Conservation (phyloP, 1,140 invertebrate species). For the Ceratina australensis region DNA sequence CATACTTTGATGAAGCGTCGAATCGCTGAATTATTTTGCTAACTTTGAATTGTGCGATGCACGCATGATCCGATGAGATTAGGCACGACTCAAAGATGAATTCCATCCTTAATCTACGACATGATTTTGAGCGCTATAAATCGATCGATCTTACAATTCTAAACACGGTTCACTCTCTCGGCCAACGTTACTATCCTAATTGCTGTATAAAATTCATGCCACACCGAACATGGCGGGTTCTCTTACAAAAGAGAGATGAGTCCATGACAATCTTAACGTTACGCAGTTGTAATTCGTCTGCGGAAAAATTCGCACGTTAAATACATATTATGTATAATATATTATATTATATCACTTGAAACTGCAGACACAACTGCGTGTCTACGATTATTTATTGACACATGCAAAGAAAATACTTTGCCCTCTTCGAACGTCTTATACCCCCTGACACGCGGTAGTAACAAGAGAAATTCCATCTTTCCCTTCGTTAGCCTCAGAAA, state of each 20-base stretch:
- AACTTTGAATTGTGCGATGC: conserved; percentile 30
- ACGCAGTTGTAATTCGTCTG: conserved; percentile 37
- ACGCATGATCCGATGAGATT: conserved; percentile 22
- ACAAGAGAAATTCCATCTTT: conserved; percentile 6
- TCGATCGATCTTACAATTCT: conserved; percentile 42
- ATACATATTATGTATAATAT: conserved; percentile 47
- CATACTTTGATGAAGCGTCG: neutral
- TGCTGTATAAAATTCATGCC: conserved; percentile 51
- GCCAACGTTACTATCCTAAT: conserved; percentile 39
- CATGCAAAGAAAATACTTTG: conserved; percentile 31
- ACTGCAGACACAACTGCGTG: conserved; percentile 21
- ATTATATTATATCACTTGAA: conserved; percentile 53
- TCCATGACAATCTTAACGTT: conserved; percentile 38
- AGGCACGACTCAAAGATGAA: conserved; percentile 46
- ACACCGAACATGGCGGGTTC: conserved; percentile 9
- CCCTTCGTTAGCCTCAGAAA: conserved; percentile 7
- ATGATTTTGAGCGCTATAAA: conserved; percentile 33
- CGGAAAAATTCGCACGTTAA: conserved; percentile 51
- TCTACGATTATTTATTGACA: conserved; percentile 36
- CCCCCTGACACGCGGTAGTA: neutral
- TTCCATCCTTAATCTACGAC: conserved; percentile 18
- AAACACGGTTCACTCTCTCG: conserved; percentile 28
- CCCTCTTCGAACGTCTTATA: neutral
- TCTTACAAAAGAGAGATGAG: conserved; percentile 20
- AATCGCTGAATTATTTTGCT: neutral